Evolutionary conservation across 2,888 invertebrate species (phyloP).

Genomic region (Lydus trimaculatus): DNA sequence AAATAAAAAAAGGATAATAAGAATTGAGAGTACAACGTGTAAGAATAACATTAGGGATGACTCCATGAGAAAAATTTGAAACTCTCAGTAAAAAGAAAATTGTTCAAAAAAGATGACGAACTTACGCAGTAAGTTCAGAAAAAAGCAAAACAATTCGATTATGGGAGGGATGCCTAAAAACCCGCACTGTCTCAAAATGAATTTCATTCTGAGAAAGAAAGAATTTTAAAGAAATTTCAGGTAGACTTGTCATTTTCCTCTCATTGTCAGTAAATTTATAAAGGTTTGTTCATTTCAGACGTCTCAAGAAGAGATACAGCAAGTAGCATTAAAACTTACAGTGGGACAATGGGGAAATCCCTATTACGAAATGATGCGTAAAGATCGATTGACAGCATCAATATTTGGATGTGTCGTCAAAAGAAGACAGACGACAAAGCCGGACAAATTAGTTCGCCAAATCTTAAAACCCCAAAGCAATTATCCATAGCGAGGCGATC

Average conservation of each 20-base stretch:
- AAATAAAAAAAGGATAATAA: no score
- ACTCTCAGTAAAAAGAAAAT: no score
- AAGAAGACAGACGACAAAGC: constrained; percentile 1
- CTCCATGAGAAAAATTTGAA: no score
- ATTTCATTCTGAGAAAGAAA: neutral
- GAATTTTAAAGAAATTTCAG: no score
- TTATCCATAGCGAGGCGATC: neutral
- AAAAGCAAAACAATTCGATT: no score
- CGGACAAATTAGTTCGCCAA: neutral
- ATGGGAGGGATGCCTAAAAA: no score
- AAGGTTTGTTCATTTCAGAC: neutral
- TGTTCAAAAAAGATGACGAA: no score
- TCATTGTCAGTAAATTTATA: no score
- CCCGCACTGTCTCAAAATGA: neutral
- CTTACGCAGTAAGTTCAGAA: no score
- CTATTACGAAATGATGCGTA: neutral
- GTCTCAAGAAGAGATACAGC: neutral
- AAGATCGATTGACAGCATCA: constrained; percentile 2
- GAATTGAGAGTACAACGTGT: no score
- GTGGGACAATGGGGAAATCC: neutral
- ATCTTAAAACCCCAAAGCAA: neutral
- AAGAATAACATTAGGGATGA: no score
- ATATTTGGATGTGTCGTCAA: neutral
- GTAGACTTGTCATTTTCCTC: neutral
- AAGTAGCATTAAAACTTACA: neutral